Evolutionary conservation across 1,140 invertebrate species (phyloP), one percentile per base, ranked within the genome.

Genomic region (Drosophila obscura): DNA sequence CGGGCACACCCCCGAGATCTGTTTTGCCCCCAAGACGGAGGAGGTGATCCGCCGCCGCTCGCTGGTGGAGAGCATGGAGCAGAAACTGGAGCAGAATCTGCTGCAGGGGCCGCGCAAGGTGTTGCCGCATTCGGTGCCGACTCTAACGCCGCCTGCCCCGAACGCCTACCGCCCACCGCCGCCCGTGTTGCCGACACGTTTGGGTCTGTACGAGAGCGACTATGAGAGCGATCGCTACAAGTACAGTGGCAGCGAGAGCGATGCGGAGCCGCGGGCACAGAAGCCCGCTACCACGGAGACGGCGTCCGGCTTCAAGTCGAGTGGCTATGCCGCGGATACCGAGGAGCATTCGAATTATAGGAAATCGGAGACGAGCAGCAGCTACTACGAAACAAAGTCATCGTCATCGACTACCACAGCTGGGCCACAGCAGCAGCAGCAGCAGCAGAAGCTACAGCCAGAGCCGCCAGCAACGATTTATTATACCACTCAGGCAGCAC

Each of bases 141-240:
- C 90, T 0, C 22, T 91, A 6, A 87, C 74, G 4, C 78, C 89
- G 3, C 6, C 19, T 24, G 13, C 48, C n/a, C 1, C 46, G 13
- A 48, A 46, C 31, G 68, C 50, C 43, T 83, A 82, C 28, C 93
- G 89, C 46, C 75, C 91, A 6, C 91, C 93, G 9, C 93, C 94
- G 11, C 93, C 94, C 2, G 93, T 94, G 0, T 92, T 93, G 16
- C 94, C 95, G 7, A 93, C 93, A 0, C 95, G 95, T 76, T 95
- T 95, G 79, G 91, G 94, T 43, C 93, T 94, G 2, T 95, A 90
- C 59, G 90, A 95, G 72, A 95, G 95, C 69, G 95, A 96, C 72
- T 96, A 96, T 76, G 95, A 96, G 88, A 95, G 95, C 76, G 95
- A 96, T 92, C 95, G 94, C 80, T 95, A 94, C 93, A 94, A 94